Base-by-base conservation (phyloP, 2,797 vertebrate species). In the Micromesistius poutassou region DNA sequence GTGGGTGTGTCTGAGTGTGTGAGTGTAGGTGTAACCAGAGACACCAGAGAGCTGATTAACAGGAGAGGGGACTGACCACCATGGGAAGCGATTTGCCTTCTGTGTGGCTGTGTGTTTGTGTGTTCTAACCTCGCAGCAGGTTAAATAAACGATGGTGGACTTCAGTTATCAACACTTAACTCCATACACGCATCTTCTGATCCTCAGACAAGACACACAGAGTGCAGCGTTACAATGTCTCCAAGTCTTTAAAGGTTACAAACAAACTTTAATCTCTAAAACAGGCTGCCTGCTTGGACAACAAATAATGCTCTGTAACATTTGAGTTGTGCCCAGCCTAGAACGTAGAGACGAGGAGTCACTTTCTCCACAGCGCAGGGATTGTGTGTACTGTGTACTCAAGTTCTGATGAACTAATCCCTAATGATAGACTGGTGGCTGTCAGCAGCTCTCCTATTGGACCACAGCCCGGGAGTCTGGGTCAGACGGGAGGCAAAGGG, bases 41-140 rank as follows among this genome's bases (percentile, higher is more conserved):
- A 80, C 35, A 83, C 88, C 80, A 87, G 81, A 81, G 79, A 78
- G 80, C 83, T 40, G 76, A 86, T 90, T 83, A 91, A 75, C 74
- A 82, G 81, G 80, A 80, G 81, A 14, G 77, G 14, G 85, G 81
- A 83, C 74, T 85, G 82, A 84, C 40, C 76, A 82, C 72, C 74
- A 72, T 19, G 72, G 78, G 76, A 81, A 66, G 76, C 46, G 16
- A 25, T 55, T 19, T 40, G 40, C 79, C 74, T 72, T 78, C 30
- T 81, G 30, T 38, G 40, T 42, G 40, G 2, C 13, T 42, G 40
- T 42, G 46, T 12, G 46, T 12, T 19, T 19, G 46, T 5, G 19
- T 19, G 12, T 55, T 55, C n/a, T n/a, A 22, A 19, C 22, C 55
- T 22, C 7, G n/a, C 55, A 25, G 22, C 22, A 62, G 55, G 55